Evolutionary conservation across 1,140 invertebrate species (phyloP).

Genomic region (Drosophila athabasca): DNA sequence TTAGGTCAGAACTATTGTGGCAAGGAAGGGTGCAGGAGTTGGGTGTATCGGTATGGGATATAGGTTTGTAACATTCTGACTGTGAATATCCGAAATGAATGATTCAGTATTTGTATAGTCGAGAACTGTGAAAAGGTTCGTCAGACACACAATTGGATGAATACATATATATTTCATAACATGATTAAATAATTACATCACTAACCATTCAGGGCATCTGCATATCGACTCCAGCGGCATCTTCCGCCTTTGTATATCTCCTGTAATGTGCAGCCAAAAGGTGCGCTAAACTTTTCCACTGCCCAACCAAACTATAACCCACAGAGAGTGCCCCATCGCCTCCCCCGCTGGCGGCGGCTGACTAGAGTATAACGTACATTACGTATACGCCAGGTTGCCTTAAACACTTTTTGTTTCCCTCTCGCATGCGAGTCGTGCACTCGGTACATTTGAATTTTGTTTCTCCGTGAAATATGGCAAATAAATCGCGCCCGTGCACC

Average conservation of each 20-base stretch:
- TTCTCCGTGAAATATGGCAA: constrained; percentile 78
- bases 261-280: constrained; percentile 60
- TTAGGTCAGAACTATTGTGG: constrained; percentile 38
- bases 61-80: neutral
- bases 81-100: too few relatives aligned
- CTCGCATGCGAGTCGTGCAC: constrained; percentile 39
- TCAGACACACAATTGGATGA: too few relatives aligned
- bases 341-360: constrained; percentile 20
- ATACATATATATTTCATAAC: too few relatives aligned
- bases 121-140: too few relatives aligned
- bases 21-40: constrained; percentile 2
- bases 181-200: neutral
- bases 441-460: constrained; percentile 79
- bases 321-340: neutral
- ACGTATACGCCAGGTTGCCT: constrained; percentile 77
- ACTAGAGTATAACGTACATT: constrained; percentile 66
- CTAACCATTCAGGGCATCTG: constrained; percentile 25
- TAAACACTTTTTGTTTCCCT: constrained; percentile 77
- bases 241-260: neutral
- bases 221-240: neutral
- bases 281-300: constrained; percentile 63
- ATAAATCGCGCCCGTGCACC: constrained; percentile 72
- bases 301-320: constrained; percentile 7
- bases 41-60: constrained; percentile 7
- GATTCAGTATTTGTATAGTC: too few relatives aligned